Conservation (phyloP, 2,888 invertebrate genomes). For the Leptopilina myrica region DNA sequence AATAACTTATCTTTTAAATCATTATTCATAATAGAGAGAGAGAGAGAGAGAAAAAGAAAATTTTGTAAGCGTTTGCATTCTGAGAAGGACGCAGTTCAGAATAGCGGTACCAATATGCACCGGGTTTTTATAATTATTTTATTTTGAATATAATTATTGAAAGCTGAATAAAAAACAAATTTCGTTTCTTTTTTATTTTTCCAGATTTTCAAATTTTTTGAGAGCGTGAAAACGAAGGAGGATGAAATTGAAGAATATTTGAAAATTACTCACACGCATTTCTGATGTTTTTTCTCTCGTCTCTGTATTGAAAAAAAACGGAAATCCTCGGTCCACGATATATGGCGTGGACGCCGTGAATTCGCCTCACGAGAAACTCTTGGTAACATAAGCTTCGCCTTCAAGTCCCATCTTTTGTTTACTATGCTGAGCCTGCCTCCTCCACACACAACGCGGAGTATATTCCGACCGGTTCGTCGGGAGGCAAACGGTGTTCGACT, state of each 20-base stretch:
- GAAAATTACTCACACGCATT: neutral
- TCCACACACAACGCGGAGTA: slow-evolving; percentile 25
- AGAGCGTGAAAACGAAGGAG: neutral
- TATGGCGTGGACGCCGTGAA: slow-evolving; percentile 30
- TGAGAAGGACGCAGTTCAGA: slow-evolving; percentile 26
- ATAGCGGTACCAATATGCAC: slow-evolving; percentile 22
- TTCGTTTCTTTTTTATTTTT: too few species aligned
- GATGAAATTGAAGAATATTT: neutral
- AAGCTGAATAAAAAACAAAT: too few species aligned
- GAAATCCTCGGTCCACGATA: slow-evolving; percentile 26
- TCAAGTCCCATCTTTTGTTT: slow-evolving; percentile 52
- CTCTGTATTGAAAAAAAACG: neutral
- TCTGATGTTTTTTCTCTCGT: neutral
- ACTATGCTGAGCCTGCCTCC: slow-evolving; percentile 43
- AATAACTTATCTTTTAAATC: neutral
- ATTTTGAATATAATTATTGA: too few species aligned
- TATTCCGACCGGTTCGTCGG: slow-evolving; percentile 26
- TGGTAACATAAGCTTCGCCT: slow-evolving; percentile 44
- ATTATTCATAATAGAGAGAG: neutral
- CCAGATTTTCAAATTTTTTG: too few species aligned
- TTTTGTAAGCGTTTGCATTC: slow-evolving; percentile 26
- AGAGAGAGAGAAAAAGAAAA: neutral
- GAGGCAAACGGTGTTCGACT: slow-evolving; percentile 25
- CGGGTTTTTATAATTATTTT: neutral
- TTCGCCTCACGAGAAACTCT: slow-evolving; percentile 34